A percentile compares a stretch with the other conserved stretches of the same genome.
Conservation (phyloP, 2,113 vertebrate genomes). For the Hylia prasina region DNA sequence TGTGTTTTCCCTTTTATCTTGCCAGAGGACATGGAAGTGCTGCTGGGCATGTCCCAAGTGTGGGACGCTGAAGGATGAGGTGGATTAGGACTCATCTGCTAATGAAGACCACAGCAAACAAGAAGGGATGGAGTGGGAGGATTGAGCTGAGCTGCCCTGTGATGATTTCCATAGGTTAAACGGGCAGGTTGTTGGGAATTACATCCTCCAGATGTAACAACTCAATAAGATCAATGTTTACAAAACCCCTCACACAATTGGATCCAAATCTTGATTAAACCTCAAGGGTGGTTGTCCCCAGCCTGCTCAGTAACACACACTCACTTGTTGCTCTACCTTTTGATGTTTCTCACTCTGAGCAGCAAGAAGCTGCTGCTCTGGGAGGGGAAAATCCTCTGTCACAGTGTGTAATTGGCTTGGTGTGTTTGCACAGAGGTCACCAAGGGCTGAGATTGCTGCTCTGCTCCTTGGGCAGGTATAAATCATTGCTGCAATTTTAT, state of each 20-base stretch:
- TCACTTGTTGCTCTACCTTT: not conserved
- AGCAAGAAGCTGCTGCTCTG: not conserved
- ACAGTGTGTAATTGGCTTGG: not conserved
- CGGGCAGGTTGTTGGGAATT: not conserved
- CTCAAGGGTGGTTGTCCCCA: not conserved
- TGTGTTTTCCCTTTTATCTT: not conserved
- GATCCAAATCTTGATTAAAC: conserved; percentile 24
- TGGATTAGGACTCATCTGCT: not conserved
- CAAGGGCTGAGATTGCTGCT: conserved; percentile 1
- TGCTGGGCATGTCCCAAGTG: not conserved
- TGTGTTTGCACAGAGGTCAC: conserved; percentile 1
- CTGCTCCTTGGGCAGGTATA: not conserved
- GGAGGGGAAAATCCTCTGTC: not conserved
- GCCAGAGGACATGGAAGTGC: not conserved
- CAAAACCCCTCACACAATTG: not conserved
- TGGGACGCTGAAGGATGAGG: not conserved
- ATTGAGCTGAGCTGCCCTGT: not conserved
- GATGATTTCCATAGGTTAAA: not conserved
- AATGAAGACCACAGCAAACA: not conserved
- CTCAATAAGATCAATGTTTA: not conserved
- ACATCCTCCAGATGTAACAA: not conserved
- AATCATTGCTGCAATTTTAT: conserved; percentile 12
- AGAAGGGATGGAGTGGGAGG: not conserved
- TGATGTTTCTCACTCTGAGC: not conserved
- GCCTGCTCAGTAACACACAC: not conserved